Evolutionary conservation across 2,113 vertebrate genomes (phyloP).

Genomic region (Platycercus adscitus): DNA sequence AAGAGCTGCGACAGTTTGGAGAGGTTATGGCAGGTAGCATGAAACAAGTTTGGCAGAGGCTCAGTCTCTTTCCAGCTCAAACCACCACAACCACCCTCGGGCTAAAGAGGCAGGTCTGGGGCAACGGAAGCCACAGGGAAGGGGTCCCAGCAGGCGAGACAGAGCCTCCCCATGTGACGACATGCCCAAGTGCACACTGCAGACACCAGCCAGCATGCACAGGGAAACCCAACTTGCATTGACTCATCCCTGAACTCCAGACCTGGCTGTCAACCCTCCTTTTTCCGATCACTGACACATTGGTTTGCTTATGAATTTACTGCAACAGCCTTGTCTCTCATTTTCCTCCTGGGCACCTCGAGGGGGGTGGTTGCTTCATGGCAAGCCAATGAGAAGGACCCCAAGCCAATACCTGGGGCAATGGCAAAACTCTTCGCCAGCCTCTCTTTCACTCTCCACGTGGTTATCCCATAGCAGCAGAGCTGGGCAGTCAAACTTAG

Average conservation of each 20-base stretch:
- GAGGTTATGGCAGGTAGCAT: not conserved
- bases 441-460: rapidly evolving
- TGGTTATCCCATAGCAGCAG: not conserved
- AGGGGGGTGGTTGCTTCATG: not conserved
- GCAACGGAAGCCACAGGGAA: not conserved
- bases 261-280: not conserved
- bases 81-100: not conserved
- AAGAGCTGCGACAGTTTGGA: not conserved
- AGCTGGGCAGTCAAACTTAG: not conserved
- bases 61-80: not conserved
- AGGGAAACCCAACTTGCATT: not conserved
- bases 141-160: not conserved
- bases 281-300: not conserved
- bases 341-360: not conserved
- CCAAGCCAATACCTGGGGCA: rapidly evolving
- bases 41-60: not conserved
- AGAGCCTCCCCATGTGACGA: rapidly evolving
- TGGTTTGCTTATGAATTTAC: not conserved
- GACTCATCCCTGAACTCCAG: not conserved
- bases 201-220: not conserved
- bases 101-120: not conserved
- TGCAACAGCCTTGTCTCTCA: not conserved
- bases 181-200: not conserved
- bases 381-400: not conserved
- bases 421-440: not conserved